phyloP scores from a whole-genome alignment of 1,140 invertebrate genomes.

The Argopecten irradians region DNA sequence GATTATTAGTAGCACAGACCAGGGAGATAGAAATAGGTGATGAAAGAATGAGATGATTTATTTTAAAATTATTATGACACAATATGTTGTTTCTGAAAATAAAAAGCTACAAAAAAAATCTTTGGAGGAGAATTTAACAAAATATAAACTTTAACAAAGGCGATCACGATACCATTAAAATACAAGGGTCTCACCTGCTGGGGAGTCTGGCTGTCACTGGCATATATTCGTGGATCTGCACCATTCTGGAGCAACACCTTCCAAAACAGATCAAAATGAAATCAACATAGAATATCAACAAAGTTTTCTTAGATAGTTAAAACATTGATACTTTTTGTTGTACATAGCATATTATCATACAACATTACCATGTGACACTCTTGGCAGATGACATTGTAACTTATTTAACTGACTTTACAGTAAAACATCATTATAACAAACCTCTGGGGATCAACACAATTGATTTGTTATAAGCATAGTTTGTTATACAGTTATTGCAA shows the following conservation, averaged over 20 bases:
- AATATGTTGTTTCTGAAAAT: no score
- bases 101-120: not conserved
- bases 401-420: no score
- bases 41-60: not conserved
- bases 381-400: no score
- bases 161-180: not conserved
- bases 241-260: constrained; percentile 74
- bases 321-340: not conserved
- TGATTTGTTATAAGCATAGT: no score
- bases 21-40: no score
- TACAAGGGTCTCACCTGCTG: constrained; percentile 61
- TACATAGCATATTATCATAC: not conserved
- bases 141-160: not conserved
- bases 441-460: no score
- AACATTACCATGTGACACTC: not conserved
- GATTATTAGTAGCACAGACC: no score
- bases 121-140: not conserved
- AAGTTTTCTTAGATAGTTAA: not conserved
- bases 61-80: not conserved
- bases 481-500: no score
- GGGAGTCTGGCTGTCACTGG: constrained; percentile 74
- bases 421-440: no score
- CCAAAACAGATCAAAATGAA: constrained; percentile 31
- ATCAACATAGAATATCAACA: not conserved
- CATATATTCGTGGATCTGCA: constrained; percentile 75